A percentile compares a stretch with the other conserved stretches of the same genome.
Evolutionary conservation across 2,113 vertebrate species (phyloP).

Genomic region (Hydropotes inermis): DNA sequence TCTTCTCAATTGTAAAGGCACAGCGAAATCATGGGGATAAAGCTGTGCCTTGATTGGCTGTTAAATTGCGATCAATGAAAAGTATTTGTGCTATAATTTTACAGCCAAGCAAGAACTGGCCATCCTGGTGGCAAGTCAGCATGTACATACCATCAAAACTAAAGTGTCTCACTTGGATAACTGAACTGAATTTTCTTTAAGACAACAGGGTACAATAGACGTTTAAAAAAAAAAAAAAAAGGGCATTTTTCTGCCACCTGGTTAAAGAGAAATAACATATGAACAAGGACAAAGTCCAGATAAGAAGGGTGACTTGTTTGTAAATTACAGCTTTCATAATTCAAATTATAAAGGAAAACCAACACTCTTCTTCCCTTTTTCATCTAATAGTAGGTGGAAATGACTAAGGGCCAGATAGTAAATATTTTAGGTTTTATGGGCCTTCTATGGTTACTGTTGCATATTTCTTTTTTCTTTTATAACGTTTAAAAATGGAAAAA

Average conservation of each 20-base stretch:
- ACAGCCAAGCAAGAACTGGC: slow-evolving; percentile 73
- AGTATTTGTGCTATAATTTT: slow-evolving; percentile 79
- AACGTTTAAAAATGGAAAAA: slow-evolving; percentile 24
- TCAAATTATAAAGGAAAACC: slow-evolving; percentile 11
- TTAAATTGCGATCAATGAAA: slow-evolving; percentile 79
- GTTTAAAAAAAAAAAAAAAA: background rate
- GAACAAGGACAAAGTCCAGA: slow-evolving; percentile 8
- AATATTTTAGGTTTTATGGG: background rate
- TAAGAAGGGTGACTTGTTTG: slow-evolving; percentile 7
- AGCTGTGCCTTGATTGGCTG: slow-evolving; percentile 77
- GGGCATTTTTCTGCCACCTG: slow-evolving; percentile 25
- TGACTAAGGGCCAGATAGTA: background rate
- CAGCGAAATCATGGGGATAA: slow-evolving; percentile 75
- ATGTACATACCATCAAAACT: slow-evolving; percentile 74
- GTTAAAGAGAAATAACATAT: slow-evolving; percentile 44
- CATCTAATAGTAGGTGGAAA: background rate
- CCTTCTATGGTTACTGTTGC: background rate
- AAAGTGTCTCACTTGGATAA: slow-evolving; percentile 77
- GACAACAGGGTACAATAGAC: slow-evolving; percentile 69
- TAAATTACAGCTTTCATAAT: background rate
- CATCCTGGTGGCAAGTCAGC: slow-evolving; percentile 79
- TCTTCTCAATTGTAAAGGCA: slow-evolving; percentile 79
- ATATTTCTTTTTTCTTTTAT: background rate
- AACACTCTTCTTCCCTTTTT: background rate
- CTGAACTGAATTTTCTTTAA: slow-evolving; percentile 74